Evolutionary conservation across 2,113 vertebrate genomes (phyloP).

Genomic region (Barbus barbus): DNA sequence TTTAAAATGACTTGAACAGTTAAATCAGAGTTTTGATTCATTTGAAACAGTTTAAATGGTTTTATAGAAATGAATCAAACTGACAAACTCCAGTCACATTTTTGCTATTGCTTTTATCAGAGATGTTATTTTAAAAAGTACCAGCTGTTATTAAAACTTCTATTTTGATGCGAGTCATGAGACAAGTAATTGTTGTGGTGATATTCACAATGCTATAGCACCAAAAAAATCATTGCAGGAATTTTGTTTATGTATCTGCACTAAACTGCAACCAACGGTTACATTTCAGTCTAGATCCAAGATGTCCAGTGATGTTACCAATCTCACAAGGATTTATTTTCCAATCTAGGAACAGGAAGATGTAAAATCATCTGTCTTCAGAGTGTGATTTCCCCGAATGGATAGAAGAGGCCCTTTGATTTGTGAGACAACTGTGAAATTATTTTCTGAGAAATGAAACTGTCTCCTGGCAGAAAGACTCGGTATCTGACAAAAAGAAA

Average conservation of each 20-base stretch:
- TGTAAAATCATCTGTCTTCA: not conserved
- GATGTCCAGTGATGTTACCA: not conserved
- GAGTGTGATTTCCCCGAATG: not conserved
- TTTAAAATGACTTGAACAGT: not conserved
- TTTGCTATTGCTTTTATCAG: no score
- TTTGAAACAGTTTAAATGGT: no score
- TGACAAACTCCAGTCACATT: not conserved
- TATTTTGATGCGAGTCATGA: not conserved
- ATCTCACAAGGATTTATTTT: conserved; percentile 26
- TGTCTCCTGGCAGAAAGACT: not conserved
- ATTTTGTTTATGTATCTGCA: not conserved
- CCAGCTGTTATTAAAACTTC: not conserved
- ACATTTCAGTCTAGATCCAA: not conserved
- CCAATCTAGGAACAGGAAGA: conserved; percentile 27
- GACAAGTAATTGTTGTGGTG: not conserved
- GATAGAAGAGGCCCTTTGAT: conserved; percentile 41
- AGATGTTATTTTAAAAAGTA: no score
- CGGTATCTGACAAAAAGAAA: conserved; percentile 49
- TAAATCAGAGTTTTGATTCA: not conserved
- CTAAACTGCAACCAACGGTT: not conserved
- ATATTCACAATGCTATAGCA: not conserved
- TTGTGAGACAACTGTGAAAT: conserved; percentile 49
- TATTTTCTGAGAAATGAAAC: conserved; percentile 48
- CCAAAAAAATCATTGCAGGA: not conserved
- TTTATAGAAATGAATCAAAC: not conserved